Conservation (phyloP, 2,113 vertebrate species). For the Rhea americana region DNA sequence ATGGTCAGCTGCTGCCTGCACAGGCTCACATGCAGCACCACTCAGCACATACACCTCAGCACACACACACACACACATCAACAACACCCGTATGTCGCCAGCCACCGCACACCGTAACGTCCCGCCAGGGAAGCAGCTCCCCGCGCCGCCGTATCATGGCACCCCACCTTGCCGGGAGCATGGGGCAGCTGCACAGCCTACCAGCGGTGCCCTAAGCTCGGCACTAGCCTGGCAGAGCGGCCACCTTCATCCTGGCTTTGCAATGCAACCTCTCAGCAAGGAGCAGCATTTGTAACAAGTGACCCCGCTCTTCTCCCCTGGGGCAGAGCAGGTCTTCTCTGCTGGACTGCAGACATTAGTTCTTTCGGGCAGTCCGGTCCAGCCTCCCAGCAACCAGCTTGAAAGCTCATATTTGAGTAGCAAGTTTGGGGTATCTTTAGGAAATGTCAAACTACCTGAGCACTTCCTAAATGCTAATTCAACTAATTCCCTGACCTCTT, state of each 20-base stretch:
- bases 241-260: not conserved
- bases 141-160: not conserved
- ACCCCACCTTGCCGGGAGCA: not conserved
- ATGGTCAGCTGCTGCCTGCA: not conserved
- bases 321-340: not conserved
- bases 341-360: not conserved
- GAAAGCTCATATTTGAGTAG: not conserved
- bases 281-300: rapidly evolving
- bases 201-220: not conserved
- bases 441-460: not conserved
- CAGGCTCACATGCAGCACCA: too few species aligned
- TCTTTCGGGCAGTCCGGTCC: not conserved
- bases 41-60: too few species aligned
- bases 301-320: not conserved
- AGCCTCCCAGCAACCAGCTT: not conserved
- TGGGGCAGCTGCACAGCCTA: not conserved
- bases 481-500: not conserved
- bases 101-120: too few species aligned
- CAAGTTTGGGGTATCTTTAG: not conserved
- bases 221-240: not conserved
- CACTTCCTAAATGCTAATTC: not conserved
- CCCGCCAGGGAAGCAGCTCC: too few species aligned
- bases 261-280: not conserved
- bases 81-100: rapidly evolving
- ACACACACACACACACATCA: too few species aligned